These are phyloP conservation scores for Drosophila flavopinicola DNA, from an alignment of 2,888 invertebrate species.

Conservation along the genomic window DNA sequence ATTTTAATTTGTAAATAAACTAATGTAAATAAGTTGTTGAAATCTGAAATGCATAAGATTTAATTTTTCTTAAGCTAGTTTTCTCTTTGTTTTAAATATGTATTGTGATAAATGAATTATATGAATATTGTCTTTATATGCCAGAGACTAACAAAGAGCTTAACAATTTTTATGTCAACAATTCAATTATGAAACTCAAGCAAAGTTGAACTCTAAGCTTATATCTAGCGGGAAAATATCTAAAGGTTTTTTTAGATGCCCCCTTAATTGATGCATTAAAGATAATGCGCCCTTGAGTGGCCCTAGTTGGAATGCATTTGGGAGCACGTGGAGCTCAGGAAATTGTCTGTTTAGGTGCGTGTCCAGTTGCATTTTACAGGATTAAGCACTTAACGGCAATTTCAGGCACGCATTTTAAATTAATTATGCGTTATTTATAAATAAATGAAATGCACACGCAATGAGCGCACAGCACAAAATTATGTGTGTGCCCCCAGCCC, in stretches of 20 bases:
- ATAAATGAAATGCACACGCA: conserved; percentile 75
- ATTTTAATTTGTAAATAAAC: too few species aligned
- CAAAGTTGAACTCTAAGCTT: too few species aligned
- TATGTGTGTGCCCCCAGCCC: conserved; percentile 24
- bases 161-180: too few species aligned
- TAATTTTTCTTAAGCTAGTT: too few species aligned
- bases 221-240: too few species aligned
- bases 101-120: too few species aligned
- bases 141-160: too few species aligned
- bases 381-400: conserved; percentile 77
- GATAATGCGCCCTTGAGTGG: not conserved
- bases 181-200: not conserved
- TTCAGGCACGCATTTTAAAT: conserved; percentile 78
- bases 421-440: conserved; percentile 76
- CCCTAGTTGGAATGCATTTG: conserved; percentile 3
- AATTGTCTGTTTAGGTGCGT: conserved; percentile 22
- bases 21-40: too few species aligned
- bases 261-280: conserved; percentile 1
- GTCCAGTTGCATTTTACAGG: conserved; percentile 62
- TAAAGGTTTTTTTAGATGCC: not conserved
- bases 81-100: too few species aligned
- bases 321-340: not conserved
- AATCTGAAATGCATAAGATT: too few species aligned
- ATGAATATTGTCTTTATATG: too few species aligned
- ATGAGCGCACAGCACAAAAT: conserved; percentile 30